Evolutionary conservation across 2,797 vertebrate genomes (phyloP), one percentile per base, ranked within the genome.

Genomic region (Hipposideros larvatus): DNA sequence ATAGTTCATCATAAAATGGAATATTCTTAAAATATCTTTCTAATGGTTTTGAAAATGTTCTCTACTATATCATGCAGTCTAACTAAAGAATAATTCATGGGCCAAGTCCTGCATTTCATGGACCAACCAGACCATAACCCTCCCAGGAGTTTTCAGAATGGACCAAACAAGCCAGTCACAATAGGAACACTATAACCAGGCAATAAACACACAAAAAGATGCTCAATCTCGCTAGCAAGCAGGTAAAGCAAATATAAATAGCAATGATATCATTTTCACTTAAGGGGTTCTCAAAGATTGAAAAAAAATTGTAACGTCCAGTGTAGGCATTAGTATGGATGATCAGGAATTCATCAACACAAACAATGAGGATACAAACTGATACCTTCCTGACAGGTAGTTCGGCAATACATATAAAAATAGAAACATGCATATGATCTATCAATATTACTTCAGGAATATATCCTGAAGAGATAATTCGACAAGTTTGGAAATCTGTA

Each of bases 21-120:
- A 63, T 87, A 88, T 63, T 89, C 87, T 87, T 48, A 63, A 91
- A 90, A 66, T 75, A 80, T 21, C 83, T 93, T 74, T 86, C 86
- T 57, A 90, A 85, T 82, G 71, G 78, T 18, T 96, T 80, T 43
- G 11, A 14, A 65, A 77, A 41, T 31, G 71, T 79, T 90, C 57
- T 71, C 87, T 84, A 83, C 46, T 18, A 70, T 84, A 84, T 93
- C 55, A 73, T 68, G 71, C 43, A 19, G 53, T 79, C 46, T 59
- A 82, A 85, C 77, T 71, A 48, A 96, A 87, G 55, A 91, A 83
- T 53, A 71, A 93, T 95, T 94, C 94, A 89, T 22, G 91, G 92
- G 59, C n/a, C 37, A 77, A 46, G 74, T 73, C 46, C 74, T 93
- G 66, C 91, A 93, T 97, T 79, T 93, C 93, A 51, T 15, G 31